These are phyloP conservation scores for Podabrus alpinus DNA, from an alignment of 2,888 invertebrate species.

Conservation along the genomic window DNA sequence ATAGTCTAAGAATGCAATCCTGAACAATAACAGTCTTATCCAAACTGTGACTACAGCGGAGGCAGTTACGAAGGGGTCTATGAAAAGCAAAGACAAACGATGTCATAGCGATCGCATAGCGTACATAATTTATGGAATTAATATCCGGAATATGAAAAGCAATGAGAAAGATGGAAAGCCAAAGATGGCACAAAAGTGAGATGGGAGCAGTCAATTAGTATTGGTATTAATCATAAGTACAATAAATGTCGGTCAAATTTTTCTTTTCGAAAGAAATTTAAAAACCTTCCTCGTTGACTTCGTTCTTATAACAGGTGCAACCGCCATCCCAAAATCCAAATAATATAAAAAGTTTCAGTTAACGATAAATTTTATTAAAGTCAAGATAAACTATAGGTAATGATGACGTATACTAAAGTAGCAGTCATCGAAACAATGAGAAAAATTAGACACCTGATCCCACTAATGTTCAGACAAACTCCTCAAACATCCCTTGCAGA, in stretches of 20 bases:
- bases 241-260: conserved; percentile 24
- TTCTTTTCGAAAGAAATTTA: not conserved
- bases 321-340: not conserved
- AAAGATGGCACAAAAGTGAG: conserved; percentile 33
- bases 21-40: conserved; percentile 24
- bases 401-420: conserved; percentile 7
- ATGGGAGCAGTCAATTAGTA: conserved; percentile 41
- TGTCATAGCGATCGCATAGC: conserved; percentile 39
- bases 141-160: conserved; percentile 41
- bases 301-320: too few species aligned
- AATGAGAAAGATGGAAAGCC: conserved; percentile 24
- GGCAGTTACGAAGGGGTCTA: conserved; percentile 14
- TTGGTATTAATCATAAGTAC: conserved; percentile 44
- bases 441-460: conserved; percentile 43
- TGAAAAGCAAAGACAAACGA: conserved; percentile 39
- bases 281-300: too few species aligned
- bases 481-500: conserved; percentile 40
- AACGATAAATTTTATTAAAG: too few species aligned
- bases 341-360: not conserved
- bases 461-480: conserved; percentile 39
- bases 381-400: not conserved
- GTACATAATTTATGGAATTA: conserved; percentile 52
- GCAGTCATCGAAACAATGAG: conserved; percentile 15
- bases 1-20: conserved; percentile 15
- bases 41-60: conserved; percentile 10